Evolutionary conservation across 2,797 vertebrate species (phyloP).

Genomic region (Novumbra hubbsi): DNA sequence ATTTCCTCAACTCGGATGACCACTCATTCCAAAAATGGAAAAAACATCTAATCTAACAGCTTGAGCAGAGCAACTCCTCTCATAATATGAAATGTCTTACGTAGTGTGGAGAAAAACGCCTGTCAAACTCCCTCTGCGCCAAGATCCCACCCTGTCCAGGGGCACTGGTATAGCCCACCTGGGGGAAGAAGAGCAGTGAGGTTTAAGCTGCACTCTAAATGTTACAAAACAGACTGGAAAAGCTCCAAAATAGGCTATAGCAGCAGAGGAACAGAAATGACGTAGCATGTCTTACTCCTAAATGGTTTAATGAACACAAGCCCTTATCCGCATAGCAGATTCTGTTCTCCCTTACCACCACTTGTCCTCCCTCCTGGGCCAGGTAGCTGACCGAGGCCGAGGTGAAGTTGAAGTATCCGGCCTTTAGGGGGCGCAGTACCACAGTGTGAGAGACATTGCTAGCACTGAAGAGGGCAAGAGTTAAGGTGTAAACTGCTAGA

Average conservation of each 20-base stretch:
- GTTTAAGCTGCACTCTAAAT: background rate
- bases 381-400: constrained; percentile 91
- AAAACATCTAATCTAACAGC: background rate
- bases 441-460: constrained; percentile 96
- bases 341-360: constrained; percentile 79
- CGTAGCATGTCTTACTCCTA: background rate
- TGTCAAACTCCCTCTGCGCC: constrained; percentile 92
- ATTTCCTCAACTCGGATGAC: background rate
- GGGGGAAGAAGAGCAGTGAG: constrained; percentile 1
- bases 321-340: background rate
- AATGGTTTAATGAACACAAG: background rate
- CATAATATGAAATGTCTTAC: constrained; percentile 67
- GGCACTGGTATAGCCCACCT: constrained; percentile 93
- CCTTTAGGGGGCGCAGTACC: constrained; percentile 90
- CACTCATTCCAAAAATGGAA: background rate
- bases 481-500: constrained; percentile 63
- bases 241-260: background rate
- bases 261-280: background rate
- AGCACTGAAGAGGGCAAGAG: constrained; percentile 68
- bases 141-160: constrained; percentile 95
- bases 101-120: constrained; percentile 94
- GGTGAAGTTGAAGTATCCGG: constrained; percentile 97
- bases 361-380: constrained; percentile 89
- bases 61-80: background rate
- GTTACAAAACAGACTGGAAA: background rate